phyloP scores from a whole-genome alignment of 2,888 invertebrate genomes.

The Xylocampa areola region DNA sequence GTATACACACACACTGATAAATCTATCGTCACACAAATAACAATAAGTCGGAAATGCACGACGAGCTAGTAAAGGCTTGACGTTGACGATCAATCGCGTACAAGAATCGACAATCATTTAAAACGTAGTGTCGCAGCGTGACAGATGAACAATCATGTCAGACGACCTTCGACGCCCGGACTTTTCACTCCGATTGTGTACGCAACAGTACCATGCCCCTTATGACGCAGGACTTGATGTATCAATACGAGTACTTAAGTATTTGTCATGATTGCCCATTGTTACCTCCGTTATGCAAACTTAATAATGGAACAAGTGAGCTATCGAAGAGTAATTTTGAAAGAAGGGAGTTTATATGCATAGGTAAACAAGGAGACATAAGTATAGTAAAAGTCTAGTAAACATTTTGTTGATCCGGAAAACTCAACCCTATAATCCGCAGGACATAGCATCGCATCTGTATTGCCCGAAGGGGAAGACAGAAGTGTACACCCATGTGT shows the following conservation, averaged over 20 bases:
- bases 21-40: slow-evolving; percentile 28
- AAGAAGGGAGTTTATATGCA: too few species aligned
- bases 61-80: slow-evolving; percentile 27
- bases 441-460: too few species aligned
- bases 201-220: slow-evolving; percentile 25
- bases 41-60: slow-evolving; percentile 47
- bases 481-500: too few species aligned
- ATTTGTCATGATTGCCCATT: not conserved
- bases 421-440: too few species aligned
- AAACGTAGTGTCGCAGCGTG: slow-evolving; percentile 43
- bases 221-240: slow-evolving; percentile 11
- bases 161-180: slow-evolving; percentile 40
- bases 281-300: too few species aligned
- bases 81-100: slow-evolving; percentile 25
- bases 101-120: slow-evolving; percentile 28
- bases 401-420: too few species aligned
- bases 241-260: slow-evolving; percentile 1
- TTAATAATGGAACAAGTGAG: too few species aligned
- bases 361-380: too few species aligned
- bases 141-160: slow-evolving; percentile 40
- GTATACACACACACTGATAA: not conserved
- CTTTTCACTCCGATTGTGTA: slow-evolving; percentile 42
- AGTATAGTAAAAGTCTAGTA: too few species aligned
- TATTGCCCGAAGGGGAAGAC: too few species aligned
- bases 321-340: too few species aligned